phyloP scores from a whole-genome alignment of 1,140 invertebrate genomes.

The Nixonia krombeini region DNA sequence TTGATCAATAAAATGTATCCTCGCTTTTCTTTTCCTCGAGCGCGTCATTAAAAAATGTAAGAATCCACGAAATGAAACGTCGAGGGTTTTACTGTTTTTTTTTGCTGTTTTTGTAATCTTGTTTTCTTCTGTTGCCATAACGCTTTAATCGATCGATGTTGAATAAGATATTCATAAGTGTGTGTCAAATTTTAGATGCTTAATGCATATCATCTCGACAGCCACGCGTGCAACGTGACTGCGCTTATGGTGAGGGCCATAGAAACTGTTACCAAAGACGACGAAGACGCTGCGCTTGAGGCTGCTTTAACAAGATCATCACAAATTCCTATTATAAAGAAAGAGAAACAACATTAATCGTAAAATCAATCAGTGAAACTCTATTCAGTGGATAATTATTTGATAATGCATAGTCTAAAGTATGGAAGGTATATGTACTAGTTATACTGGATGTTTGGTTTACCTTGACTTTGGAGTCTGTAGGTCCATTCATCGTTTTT shows the following conservation, averaged over 20 bases:
- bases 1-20: neutral
- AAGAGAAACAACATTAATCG: too few species aligned
- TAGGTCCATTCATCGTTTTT: slow-evolving; percentile 28
- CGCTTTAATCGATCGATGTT: slow-evolving; percentile 41
- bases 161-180: slow-evolving; percentile 21
- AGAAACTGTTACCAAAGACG: slow-evolving; percentile 57
- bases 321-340: slow-evolving; percentile 68
- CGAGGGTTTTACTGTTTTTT: slow-evolving; percentile 12
- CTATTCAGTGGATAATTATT: too few species aligned
- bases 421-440: slow-evolving; percentile 1
- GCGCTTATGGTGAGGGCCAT: slow-evolving; percentile 43
- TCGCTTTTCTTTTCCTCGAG: slow-evolving; percentile 4
- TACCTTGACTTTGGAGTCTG: slow-evolving; percentile 64
- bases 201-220: slow-evolving; percentile 67
- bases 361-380: too few species aligned
- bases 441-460: too few species aligned
- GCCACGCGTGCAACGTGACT: slow-evolving; percentile 48
- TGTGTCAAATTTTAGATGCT: slow-evolving; percentile 14
- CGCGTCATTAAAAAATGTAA: slow-evolving; percentile 34
- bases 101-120: slow-evolving; percentile 3
- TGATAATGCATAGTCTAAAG: too few species aligned
- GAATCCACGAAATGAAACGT: neutral
- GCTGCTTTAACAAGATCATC: slow-evolving; percentile 65
- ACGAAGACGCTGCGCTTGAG: slow-evolving; percentile 61
- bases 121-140: slow-evolving; percentile 15